Percentiles rank a stretch among this genome's conserved stretches.
phyloP scores from a whole-genome alignment of 2,888 invertebrate genomes.

The Taphrorychus bicolor region DNA sequence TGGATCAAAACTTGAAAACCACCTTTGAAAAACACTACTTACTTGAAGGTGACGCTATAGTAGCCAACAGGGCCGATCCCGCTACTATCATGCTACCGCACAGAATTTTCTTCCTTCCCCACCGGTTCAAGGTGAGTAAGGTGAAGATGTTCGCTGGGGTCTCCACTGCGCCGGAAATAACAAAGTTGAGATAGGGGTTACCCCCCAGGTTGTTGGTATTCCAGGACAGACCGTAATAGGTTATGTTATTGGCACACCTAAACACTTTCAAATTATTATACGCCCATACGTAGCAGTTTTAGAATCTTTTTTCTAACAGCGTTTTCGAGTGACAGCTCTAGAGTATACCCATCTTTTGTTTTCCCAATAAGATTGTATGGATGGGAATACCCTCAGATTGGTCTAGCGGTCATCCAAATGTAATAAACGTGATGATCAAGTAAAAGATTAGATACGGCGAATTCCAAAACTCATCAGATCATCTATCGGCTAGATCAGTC shows the following conservation, averaged over 20 bases:
- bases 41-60: slow-evolving; percentile 66
- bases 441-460: no score
- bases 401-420: no score
- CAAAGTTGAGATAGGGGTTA: slow-evolving; percentile 75
- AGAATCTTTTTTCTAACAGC: no score
- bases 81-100: slow-evolving; percentile 73
- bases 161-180: slow-evolving; percentile 78
- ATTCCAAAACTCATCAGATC: no score
- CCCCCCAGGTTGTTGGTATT: slow-evolving; percentile 75
- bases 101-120: slow-evolving; percentile 73
- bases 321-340: no score
- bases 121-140: slow-evolving; percentile 71
- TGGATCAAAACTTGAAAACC: no score
- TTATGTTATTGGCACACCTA: slow-evolving; percentile 80
- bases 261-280: slow-evolving; percentile 46
- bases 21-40: slow-evolving; percentile 44
- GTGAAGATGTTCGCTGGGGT: slow-evolving; percentile 74
- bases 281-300: no score
- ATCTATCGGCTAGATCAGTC: no score
- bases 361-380: no score
- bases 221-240: slow-evolving; percentile 81
- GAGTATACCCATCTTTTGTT: no score
- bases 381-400: no score
- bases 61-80: slow-evolving; percentile 67
- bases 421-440: no score